These are phyloP conservation scores for Pogonomyrmex californicus DNA, from an alignment of 1,140 invertebrate genomes.

Conservation along the genomic window DNA sequence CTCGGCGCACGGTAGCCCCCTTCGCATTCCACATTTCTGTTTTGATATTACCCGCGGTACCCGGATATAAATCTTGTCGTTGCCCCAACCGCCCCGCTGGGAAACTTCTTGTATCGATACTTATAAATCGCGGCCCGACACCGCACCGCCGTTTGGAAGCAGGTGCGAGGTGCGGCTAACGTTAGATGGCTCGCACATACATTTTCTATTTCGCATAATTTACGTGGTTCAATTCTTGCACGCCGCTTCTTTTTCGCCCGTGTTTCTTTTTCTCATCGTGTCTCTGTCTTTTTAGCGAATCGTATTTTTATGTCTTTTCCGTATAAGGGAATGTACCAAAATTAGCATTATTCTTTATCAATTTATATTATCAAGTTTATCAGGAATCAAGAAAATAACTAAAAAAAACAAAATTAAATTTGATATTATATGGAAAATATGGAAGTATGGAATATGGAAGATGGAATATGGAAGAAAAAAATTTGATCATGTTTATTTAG, in stretches of 20 bases:
- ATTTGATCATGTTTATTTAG: neutral
- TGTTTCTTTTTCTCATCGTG: neutral
- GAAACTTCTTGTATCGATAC: slow-evolving; percentile 59
- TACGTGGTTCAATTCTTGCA: slow-evolving; percentile 22
- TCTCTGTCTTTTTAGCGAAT: neutral
- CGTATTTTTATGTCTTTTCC: neutral
- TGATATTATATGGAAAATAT: neutral
- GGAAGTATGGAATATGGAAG: neutral
- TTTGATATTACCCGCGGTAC: slow-evolving; percentile 57
- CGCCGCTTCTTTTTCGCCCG: neutral
- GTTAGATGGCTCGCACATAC: slow-evolving; percentile 14
- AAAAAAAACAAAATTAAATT: slow-evolving; percentile 9
- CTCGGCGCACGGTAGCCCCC: slow-evolving; percentile 68
- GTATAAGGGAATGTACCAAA: neutral
- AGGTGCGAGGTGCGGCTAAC: slow-evolving; percentile 50
- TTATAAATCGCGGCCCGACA: slow-evolving; percentile 50
- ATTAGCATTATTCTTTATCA: neutral
- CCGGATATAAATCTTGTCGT: slow-evolving; percentile 59
- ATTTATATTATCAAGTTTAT: neutral
- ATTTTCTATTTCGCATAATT: slow-evolving; percentile 40
- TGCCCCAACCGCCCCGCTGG: slow-evolving; percentile 38
- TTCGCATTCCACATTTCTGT: slow-evolving; percentile 72
- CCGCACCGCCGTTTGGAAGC: slow-evolving; percentile 17
- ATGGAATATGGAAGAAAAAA: no score
- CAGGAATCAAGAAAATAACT: neutral